Percentiles rank a stretch among this genome's conserved stretches.
These are phyloP conservation scores for Myotis yumanensis DNA, from an alignment of 2,113 vertebrate genomes.

Conservation along the genomic window DNA sequence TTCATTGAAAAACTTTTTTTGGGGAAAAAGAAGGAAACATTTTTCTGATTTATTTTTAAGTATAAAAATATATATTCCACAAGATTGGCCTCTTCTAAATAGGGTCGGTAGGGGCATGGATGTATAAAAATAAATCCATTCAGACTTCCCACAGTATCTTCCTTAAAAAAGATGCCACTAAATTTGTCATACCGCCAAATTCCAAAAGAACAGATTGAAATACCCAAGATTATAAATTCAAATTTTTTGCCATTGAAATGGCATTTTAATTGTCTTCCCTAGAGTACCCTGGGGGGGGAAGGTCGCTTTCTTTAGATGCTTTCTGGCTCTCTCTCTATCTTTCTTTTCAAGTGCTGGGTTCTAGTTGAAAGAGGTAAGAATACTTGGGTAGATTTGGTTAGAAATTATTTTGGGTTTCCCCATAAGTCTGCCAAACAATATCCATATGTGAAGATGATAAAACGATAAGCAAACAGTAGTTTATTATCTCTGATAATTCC, in stretches of 20 bases:
- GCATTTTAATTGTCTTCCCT: constrained; percentile 66
- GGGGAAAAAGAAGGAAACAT: not conserved
- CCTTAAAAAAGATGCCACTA: constrained; percentile 48
- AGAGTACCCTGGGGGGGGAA: not conserved
- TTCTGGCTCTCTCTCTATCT: constrained; percentile 17
- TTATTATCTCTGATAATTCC: constrained; percentile 56
- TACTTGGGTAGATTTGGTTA: constrained; percentile 41
- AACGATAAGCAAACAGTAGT: not conserved
- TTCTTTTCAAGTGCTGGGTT: not conserved
- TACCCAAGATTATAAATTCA: constrained; percentile 71
- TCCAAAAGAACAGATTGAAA: constrained; percentile 72
- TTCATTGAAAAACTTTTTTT: not conserved
- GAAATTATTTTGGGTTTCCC: not conserved
- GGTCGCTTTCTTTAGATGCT: not conserved
- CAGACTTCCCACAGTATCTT: constrained; percentile 57
- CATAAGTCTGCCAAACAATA: not conserved
- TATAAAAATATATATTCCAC: constrained; percentile 8
- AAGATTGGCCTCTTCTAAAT: constrained; percentile 49
- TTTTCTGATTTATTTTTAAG: constrained; percentile 57
- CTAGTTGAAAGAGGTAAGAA: constrained; percentile 34
- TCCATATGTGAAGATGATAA: not conserved
- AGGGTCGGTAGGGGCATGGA: constrained; percentile 2
- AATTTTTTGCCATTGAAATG: constrained; percentile 69
- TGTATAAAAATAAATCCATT: constrained; percentile 66
- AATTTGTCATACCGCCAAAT: constrained; percentile 62